A percentile compares a stretch with the other conserved stretches of the same genome.
These are phyloP conservation scores for Euclidia mi DNA, from an alignment of 2,888 invertebrate genomes.

Conservation along the genomic window DNA sequence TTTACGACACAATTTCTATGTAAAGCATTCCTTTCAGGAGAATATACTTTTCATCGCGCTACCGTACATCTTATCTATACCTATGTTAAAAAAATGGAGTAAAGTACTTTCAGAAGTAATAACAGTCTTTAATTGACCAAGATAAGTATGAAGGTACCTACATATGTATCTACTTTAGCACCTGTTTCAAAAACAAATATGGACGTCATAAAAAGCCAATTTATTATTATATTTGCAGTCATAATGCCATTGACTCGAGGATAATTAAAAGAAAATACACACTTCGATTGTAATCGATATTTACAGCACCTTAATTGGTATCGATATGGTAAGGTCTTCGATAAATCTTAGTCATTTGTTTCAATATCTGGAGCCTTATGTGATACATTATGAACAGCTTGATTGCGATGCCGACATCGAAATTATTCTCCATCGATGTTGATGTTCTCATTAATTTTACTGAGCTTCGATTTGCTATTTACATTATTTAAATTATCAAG, in stretches of 20 bases:
- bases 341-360: slow-evolving; percentile 62
- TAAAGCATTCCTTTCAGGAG: too few species aligned
- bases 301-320: slow-evolving; percentile 48
- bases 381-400: slow-evolving; percentile 54
- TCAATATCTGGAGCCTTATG: slow-evolving; percentile 60
- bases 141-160: too few species aligned
- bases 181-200: too few species aligned
- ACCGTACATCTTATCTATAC: too few species aligned
- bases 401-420: slow-evolving; percentile 58
- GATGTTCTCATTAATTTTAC: slow-evolving; percentile 50
- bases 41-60: too few species aligned
- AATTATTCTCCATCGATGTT: slow-evolving; percentile 65
- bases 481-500: slow-evolving; percentile 22
- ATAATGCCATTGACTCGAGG: slow-evolving; percentile 1
- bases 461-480: slow-evolving; percentile 27
- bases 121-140: too few species aligned
- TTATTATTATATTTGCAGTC: not conserved
- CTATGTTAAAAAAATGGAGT: too few species aligned
- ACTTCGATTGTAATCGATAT: slow-evolving; percentile 39
- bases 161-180: too few species aligned
- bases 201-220: too few species aligned
- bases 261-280: slow-evolving; percentile 13
- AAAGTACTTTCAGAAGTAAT: too few species aligned
- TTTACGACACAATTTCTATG: too few species aligned
- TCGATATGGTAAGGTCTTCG: slow-evolving; percentile 12